A percentile compares a stretch with the other conserved stretches of the same genome.
These are phyloP conservation scores for Nomada fabriciana DNA, from an alignment of 2,888 invertebrate genomes.

Conservation along the genomic window DNA sequence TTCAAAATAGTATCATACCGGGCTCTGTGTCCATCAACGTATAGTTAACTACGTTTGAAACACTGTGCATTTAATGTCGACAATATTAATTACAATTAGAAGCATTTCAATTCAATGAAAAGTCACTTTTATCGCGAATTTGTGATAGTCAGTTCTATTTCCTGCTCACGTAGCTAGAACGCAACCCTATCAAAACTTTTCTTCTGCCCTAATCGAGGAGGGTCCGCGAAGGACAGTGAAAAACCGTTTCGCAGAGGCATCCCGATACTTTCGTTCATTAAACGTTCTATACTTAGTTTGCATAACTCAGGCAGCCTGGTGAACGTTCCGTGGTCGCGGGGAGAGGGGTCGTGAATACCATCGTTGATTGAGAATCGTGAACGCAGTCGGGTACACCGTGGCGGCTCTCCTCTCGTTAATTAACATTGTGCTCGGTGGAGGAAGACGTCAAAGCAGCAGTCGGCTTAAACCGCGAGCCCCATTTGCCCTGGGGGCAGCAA, in stretches of 20 bases:
- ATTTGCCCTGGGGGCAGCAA: slow-evolving; percentile 64
- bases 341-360: slow-evolving; percentile 76
- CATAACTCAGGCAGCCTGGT: slow-evolving; percentile 43
- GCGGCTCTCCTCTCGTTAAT: slow-evolving; percentile 79
- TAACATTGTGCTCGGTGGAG: slow-evolving; percentile 78
- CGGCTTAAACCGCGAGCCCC: slow-evolving; percentile 65
- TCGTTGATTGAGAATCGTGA: slow-evolving; percentile 81
- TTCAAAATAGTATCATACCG: slow-evolving; percentile 10
- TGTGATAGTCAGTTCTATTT: background rate
- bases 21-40: slow-evolving; percentile 1
- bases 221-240: slow-evolving; percentile 9
- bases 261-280: slow-evolving; percentile 62
- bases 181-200: background rate
- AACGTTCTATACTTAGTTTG: slow-evolving; percentile 63
- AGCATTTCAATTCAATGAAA: background rate
- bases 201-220: background rate
- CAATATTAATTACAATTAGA: background rate
- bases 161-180: background rate
- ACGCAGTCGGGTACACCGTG: slow-evolving; percentile 62
- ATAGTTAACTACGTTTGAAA: background rate
- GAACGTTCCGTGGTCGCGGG: slow-evolving; percentile 43
- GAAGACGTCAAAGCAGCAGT: slow-evolving; percentile 80
- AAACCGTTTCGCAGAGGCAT: slow-evolving; percentile 29
- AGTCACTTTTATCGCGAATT: background rate
- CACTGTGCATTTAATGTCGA: background rate